Base-by-base conservation (phyloP, 92 coral and sea anemone genomes). In the Epizoanthus stellaris region DNA sequence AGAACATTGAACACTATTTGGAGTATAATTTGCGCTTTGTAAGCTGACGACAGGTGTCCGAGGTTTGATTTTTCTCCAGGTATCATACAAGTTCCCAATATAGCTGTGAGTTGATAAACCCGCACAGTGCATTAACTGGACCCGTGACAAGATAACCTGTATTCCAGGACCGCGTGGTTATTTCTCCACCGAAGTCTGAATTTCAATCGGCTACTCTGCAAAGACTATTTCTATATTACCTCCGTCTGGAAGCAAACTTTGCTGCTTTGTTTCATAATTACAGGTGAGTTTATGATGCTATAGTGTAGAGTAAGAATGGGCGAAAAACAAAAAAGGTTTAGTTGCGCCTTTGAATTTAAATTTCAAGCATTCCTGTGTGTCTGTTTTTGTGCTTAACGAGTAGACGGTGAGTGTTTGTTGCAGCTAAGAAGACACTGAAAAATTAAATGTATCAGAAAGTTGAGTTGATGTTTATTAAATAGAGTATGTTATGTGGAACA, bases 31-130 rank as follows among this genome's bases (percentile, higher is more conserved):
- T 63, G 23, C 59, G 71, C 65, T 79, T 61, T 77, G 68, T 43
- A 62, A 59, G 23, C 45, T 17, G 65, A 20, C 70, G 83, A 79
- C 83, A 79, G 83, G 83, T 79, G 83, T 79, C 83, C 72, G 39
- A 21, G 67, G 65, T 79, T 79, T 79, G 73, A 79, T 79, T 79
- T 79, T 79, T 79, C 83, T 79, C 72, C 72, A 79, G 83, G 38
- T 62, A 79, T 79, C 71, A 62, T 70, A 79, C 72, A 43, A 79
- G 83, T 63, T 79, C 83, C 72, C 70, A 64, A 79, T 79, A 63
- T 79, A 79, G 59, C 71, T 57, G 83, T 79, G 83, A 79, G 83
- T 42, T 63, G 56, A 52, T 13, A 12, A 79, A 63, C 83, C 45
- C 42, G 61, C 47, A 79, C 43, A 63, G 83, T 39, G 83, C 72